Percentiles rank a stretch among this genome's conserved stretches.
phyloP scores from a whole-genome alignment of 2,113 vertebrate species.

The Anarhynchus alexandrinus region DNA sequence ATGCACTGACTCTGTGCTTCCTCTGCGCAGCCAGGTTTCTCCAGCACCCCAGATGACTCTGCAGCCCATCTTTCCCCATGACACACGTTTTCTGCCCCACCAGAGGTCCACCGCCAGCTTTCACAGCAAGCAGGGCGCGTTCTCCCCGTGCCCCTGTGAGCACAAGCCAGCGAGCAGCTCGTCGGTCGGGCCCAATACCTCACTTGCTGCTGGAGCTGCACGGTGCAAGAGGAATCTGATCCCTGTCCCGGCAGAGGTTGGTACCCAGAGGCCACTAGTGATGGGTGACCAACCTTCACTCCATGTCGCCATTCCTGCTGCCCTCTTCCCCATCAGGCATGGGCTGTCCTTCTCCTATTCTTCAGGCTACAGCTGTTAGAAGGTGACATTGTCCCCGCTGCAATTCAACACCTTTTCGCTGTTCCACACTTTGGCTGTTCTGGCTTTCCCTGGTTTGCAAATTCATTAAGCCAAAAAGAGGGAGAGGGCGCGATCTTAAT shows the following conservation, averaged over 20 bases:
- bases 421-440: background rate
- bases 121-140: background rate
- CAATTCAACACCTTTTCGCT: background rate
- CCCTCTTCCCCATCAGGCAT: background rate
- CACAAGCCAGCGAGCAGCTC: background rate
- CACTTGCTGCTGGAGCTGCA: background rate
- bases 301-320: background rate
- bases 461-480: background rate
- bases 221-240: no score
- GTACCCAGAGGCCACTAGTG: background rate
- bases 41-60: background rate
- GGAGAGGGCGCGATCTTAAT: background rate
- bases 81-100: background rate
- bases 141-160: background rate
- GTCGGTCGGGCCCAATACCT: no score
- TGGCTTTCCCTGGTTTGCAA: background rate
- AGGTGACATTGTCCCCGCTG: background rate
- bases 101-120: background rate
- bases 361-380: background rate
- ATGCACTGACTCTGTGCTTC: background rate
- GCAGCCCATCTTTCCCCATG: background rate
- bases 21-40: background rate
- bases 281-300: fast-evolving
- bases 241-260: background rate
- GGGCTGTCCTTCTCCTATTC: background rate